Evolutionary conservation across 35 echinoderm and acorn worm genomes (phyloP).

Genomic region (Chiridota heheva): DNA sequence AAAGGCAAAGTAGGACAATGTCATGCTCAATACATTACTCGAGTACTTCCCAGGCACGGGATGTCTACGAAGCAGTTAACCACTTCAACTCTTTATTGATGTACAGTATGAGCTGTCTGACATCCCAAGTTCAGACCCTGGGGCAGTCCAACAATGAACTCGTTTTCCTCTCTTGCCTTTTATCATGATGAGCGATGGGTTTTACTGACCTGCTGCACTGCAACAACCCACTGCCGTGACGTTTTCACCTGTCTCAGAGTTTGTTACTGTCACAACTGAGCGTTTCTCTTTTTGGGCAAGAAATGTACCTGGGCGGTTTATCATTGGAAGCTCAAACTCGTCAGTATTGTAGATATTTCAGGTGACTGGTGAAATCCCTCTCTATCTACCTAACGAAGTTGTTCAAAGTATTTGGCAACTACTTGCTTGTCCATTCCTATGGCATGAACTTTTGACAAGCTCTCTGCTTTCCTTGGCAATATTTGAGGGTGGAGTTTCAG

Average conservation of each 20-base stretch:
- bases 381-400: conserved; percentile 7
- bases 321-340: conserved; percentile 24
- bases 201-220: conserved; percentile 35
- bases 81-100: conserved; percentile 48
- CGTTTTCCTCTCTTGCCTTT: conserved; percentile 39
- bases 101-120: conserved; percentile 21
- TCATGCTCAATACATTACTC: conserved; percentile 16
- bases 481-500: conserved; percentile 48
- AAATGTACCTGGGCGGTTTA: conserved; percentile 19
- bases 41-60: conserved; percentile 3
- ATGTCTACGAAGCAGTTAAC: conserved; percentile 34
- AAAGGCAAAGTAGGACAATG: conserved; percentile 43
- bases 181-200: conserved; percentile 47
- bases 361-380: conserved; percentile 3
- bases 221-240: conserved; percentile 41
- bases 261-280: conserved; percentile 45
- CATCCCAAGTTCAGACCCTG: conserved; percentile 53
- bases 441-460: conserved; percentile 44
- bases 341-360: conserved; percentile 32
- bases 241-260: conserved; percentile 42
- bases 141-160: conserved; percentile 34
- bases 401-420: conserved; percentile 15
- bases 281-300: conserved; percentile 38
- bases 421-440: conserved; percentile 24
- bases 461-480: conserved; percentile 53